Percentiles rank a stretch among this genome's conserved stretches.
Evolutionary conservation across 2,888 invertebrate species (phyloP).

Genomic region (Notodonta ziczac): DNA sequence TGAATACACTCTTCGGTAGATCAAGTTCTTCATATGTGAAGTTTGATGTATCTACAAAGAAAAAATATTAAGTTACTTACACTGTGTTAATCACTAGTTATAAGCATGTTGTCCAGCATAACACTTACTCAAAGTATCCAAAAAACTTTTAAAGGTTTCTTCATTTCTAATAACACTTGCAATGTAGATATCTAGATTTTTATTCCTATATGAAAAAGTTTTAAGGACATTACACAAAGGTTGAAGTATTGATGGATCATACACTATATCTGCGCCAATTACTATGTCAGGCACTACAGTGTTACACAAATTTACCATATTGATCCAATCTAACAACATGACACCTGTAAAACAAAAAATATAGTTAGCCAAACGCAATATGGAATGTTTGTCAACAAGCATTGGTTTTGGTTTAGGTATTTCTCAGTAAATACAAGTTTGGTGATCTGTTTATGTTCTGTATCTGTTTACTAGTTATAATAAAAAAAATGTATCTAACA

Average conservation of each 20-base stretch:
- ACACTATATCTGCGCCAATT: conserved; percentile 76
- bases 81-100: too few relatives aligned
- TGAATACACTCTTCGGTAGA: conserved; percentile 37
- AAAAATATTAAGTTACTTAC: conserved; percentile 7
- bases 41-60: conserved; percentile 54
- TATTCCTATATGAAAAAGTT: conserved; percentile 57
- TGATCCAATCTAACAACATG: conserved; percentile 67
- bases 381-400: too few relatives aligned
- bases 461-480: too few relatives aligned
- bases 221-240: conserved; percentile 62
- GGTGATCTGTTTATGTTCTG: too few relatives aligned
- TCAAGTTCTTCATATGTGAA: conserved; percentile 44
- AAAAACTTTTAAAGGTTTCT: conserved; percentile 85
- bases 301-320: conserved; percentile 42
- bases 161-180: conserved; percentile 85
- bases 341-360: conserved; percentile 59
- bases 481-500: conserved; percentile 6
- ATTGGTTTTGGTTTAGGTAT: too few relatives aligned
- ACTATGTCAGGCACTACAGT: conserved; percentile 64
- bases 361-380: too few relatives aligned
- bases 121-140: conserved; percentile 79
- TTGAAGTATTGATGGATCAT: conserved; percentile 69
- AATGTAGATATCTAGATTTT: conserved; percentile 59
- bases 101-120: not conserved
- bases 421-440: too few relatives aligned